Evolutionary conservation across 2,888 invertebrate species (phyloP), one percentile per base, ranked within the genome.

Genomic region (Trachelus tabidus): DNA sequence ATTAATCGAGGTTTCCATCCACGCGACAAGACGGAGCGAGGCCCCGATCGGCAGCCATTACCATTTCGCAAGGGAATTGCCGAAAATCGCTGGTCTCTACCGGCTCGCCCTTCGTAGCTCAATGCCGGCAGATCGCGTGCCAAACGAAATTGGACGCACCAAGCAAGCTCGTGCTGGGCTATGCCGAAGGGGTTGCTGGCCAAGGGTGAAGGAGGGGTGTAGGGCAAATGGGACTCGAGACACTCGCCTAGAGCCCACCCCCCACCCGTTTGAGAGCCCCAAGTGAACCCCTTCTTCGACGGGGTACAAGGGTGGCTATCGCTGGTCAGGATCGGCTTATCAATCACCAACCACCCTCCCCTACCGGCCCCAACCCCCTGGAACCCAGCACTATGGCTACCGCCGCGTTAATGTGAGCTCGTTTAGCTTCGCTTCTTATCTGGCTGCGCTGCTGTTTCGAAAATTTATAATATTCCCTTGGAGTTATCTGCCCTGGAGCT

Each of bases 401-500:
- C 73, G 75, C 78, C 73, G 85, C 86, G 85, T 83, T 88, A 86
- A 88, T 86, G 85, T 81, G 83, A 84, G 84, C 87, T 87, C 88
- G 85, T 88, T 89, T 86, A 85, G 83, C 82, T 84, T 81, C 83
- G 77, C 82, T 79, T 80, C 87, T 88, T 89, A 87, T 88, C 88
- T 87, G 71, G 76, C 75, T 76, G 69, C 78, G 81, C 79, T 79
- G 83, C 82, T 82, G 80, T 80, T 85, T 83, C 78, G 83, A 84
- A 86, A 87, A 87, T 88, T 84, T 87, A 87, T 86, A 87, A 86
- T 84, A 87, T 84, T 86, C 82, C 81, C 80, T 77, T 56, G 76
- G 73, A 83, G 77, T 75, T 83, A 83, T 81, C 83, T 83, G 81
- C 81, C 79, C 37, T 69, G 73, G 69, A 71, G 71, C 31, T 71